phyloP scores from a whole-genome alignment of 2,888 invertebrate genomes.

The Dynastes hyllus region DNA sequence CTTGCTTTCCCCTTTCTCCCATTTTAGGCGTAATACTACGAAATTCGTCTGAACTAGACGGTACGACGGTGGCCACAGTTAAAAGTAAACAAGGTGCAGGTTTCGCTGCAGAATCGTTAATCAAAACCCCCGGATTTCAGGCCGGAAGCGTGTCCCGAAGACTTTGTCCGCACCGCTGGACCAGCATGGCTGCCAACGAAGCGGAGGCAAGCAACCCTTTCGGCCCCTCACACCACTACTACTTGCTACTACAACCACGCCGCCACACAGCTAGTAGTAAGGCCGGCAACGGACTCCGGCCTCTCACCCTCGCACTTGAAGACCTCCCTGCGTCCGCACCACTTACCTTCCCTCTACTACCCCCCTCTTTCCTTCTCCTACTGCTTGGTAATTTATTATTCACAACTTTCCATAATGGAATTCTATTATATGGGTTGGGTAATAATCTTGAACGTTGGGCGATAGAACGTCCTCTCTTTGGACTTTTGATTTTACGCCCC shows the following conservation, averaged over 20 bases:
- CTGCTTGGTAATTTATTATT: constrained; percentile 67
- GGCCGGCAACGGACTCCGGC: constrained; percentile 51
- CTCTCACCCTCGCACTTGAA: constrained; percentile 40
- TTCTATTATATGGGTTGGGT: constrained; percentile 60
- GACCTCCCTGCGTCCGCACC: constrained; percentile 37
- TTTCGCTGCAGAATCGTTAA: constrained; percentile 64
- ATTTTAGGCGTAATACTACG: background rate
- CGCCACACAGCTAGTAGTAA: constrained; percentile 26
- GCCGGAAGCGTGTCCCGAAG: constrained; percentile 60
- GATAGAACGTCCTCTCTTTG: constrained; percentile 6
- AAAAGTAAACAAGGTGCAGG: constrained; percentile 50
- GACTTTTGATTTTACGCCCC: constrained; percentile 21
- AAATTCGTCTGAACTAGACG: background rate
- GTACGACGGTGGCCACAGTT: constrained; percentile 29
- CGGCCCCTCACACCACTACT: constrained; percentile 48
- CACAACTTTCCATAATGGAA: constrained; percentile 68
- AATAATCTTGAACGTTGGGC: constrained; percentile 47
- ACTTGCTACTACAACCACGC: constrained; percentile 44
- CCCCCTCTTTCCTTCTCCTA: constrained; percentile 61
- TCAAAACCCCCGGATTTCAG: constrained; percentile 63
- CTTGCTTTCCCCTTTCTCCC: constrained; percentile 19
- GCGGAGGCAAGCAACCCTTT: constrained; percentile 55
- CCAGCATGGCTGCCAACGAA: constrained; percentile 73
- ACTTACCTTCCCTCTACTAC: constrained; percentile 1
- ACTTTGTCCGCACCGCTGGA: constrained; percentile 73